phyloP scores from a whole-genome alignment of 1,140 invertebrate genomes.

The Acromyrmex heyeri region DNA sequence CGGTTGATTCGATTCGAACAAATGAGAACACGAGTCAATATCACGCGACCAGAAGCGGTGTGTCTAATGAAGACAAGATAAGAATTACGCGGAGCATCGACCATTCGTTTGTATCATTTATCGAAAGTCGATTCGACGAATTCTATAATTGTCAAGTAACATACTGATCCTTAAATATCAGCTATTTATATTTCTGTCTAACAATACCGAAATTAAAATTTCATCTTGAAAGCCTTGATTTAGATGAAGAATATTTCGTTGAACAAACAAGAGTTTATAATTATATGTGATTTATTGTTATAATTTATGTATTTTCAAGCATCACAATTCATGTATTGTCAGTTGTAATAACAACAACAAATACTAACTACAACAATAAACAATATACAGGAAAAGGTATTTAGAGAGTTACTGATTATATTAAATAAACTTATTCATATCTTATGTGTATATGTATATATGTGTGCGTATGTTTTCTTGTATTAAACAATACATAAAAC shows the following conservation, averaged over 20 bases:
- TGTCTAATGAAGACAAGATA: conserved; percentile 53
- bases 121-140: conserved; percentile 19
- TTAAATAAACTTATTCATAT: background rate
- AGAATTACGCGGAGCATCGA: conserved; percentile 30
- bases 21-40: conserved; percentile 48
- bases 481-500: background rate
- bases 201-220: conserved; percentile 9
- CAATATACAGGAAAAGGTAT: background rate
- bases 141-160: background rate
- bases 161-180: background rate
- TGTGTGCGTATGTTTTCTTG: background rate
- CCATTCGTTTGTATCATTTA: conserved; percentile 15
- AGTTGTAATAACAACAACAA: background rate
- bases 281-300: background rate
- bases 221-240: background rate
- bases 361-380: background rate
- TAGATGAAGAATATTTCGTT: background rate
- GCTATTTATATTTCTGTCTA: background rate
- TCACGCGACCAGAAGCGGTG: conserved; percentile 6
- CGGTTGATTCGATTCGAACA: conserved; percentile 34
- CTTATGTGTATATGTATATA: background rate
- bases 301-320: background rate
- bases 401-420: background rate
- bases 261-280: background rate
- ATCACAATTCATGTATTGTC: background rate